Base-by-base conservation (phyloP, 2,797 vertebrate species). In the Melanotaenia pygmaea region DNA sequence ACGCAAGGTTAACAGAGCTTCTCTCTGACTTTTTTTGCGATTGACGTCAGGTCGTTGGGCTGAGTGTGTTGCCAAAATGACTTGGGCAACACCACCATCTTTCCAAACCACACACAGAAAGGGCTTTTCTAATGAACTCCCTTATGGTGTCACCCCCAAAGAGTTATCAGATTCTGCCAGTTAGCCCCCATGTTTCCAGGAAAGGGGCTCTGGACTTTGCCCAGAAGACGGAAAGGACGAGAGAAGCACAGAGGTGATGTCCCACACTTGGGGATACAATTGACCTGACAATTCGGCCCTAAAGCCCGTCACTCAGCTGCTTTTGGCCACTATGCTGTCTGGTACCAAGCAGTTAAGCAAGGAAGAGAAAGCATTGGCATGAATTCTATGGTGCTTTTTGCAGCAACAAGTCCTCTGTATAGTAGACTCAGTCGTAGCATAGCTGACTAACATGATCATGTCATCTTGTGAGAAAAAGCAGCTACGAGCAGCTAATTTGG, bases 91-190 rank as follows among this genome's bases (percentile, higher is more conserved):
- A n/a, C 56, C 74, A 54, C 16, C 22, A 50, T 66, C 67, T 26
- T 67, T 68, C 64, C 40, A 74, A 66, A 81, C 69, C 77, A 76
- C 88, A 85, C 74, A 70, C 53, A 59, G 82, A 81, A 84, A 72
- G 53, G 20, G 67, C 82, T 88, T 85, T 75, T 80, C 69, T 73
- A 72, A 67, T 80, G 81, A 85, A 84, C 85, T 83, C 79, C 83
- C 79, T 80, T 71, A 77, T 80, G 81, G 79, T 87, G 82, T 77
- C 75, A 65, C 68, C 86, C 85, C 83, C 84, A 83, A 84, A 82
- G 85, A 88, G 72, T 83, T 87, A 78, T 78, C 51, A 59, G 72
- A 81, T 84, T 77, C 79, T 86, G 78, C 79, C 70, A 56, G 60
- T 61, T 32, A 40, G 81, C 72, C 80, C 18, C 78, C 68, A 14